Base-by-base conservation (phyloP, 53 echinoderm and acorn worm species). In the Crossaster papposus region DNA sequence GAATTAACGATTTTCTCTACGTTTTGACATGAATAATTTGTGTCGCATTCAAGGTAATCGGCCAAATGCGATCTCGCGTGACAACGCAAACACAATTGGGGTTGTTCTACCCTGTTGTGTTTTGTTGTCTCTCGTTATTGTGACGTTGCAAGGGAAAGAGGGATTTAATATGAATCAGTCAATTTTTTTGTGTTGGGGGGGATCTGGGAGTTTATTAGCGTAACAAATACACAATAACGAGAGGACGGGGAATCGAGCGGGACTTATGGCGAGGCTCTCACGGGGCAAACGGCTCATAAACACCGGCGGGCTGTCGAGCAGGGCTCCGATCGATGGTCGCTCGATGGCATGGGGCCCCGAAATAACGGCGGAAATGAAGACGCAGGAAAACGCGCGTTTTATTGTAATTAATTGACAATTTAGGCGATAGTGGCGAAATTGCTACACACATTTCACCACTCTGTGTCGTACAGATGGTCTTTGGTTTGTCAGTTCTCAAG, bases 371-470 rank as follows among this genome's bases (percentile, higher is more conserved):
- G 51, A 85, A 85, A 85, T 85, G 33, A 85, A 85, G 85, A 72
- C 85, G 85, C 73, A 32, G 72, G 85, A 30, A 72, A 85, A 73
- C 35, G 51, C 73, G 85, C 53, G 85, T 85, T 85, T 85, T 71
- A 85, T 72, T 85, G 85, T 73, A 85, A 85, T 85, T 85, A 85
- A 85, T 85, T 85, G 85, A 85, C 85, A 72, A 85, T 85, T 85
- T 85, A 85, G 85, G 72, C 73, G 54, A 85, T 85, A 85, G 85
- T 85, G 73, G 73, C 72, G 53, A 85, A 85, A 85, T 85, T 85
- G 85, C 85, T 85, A 85, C 85, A 85, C 85, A 85, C 72, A 71
- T 51, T 44, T 51, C 85, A 52, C 20, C 51, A 51, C 32, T 78
- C 24, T 24, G 8, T 24, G 51, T 28, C 10, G 51, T 72, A 51